Base-by-base conservation (phyloP, 2,888 invertebrate species). In the Cephus rjabovi region DNA sequence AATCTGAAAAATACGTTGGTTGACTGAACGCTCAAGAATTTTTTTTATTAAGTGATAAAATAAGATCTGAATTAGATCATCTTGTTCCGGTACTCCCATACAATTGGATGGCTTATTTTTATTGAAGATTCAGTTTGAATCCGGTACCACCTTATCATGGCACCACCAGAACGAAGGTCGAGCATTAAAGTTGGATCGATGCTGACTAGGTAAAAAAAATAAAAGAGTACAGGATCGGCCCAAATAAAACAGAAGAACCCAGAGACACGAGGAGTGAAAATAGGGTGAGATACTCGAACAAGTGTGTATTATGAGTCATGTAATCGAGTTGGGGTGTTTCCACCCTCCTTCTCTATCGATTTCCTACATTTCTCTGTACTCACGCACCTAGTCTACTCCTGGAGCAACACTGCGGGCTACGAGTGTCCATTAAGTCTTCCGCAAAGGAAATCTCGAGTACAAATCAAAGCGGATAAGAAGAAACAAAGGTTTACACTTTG, bases 231-330 rank as follows among this genome's bases (percentile, higher is more conserved):
- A 73, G 77, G 77, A 76, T 79, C 69, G 34, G 33, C 79, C 80
- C 74, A 79, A 79, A 82, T 81, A 79, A 81, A 83, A 79, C 56
- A 56, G 23, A 56, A 56, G 56, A 56, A 56, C 56, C 56, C 23
- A 6, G 56, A 56, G 56, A 56, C 56, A 56, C 56, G 56, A 56
- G 23, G 34, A 71, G 31, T 15, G 34, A 71, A 71, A 71, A 12
- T 12, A 31, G 33, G 71, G 71, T 34, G 71, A 71, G 33, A 74
- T 79, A 81, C 77, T 86, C 83, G 83, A 80, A 82, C 86, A 86
- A 87, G 86, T 87, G 85, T 87, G 86, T 81, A 86, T 86, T 88
- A 88, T 89, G 89, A 89, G 88, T 89, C 89, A 89, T 82, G 88
- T 85, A 87, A 87, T 87, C 85, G 85, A 82, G 84, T 82, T 78